Evolutionary conservation across 2,113 vertebrate species (phyloP), one percentile per base, ranked within the genome.

Genomic region (Equus quagga): DNA sequence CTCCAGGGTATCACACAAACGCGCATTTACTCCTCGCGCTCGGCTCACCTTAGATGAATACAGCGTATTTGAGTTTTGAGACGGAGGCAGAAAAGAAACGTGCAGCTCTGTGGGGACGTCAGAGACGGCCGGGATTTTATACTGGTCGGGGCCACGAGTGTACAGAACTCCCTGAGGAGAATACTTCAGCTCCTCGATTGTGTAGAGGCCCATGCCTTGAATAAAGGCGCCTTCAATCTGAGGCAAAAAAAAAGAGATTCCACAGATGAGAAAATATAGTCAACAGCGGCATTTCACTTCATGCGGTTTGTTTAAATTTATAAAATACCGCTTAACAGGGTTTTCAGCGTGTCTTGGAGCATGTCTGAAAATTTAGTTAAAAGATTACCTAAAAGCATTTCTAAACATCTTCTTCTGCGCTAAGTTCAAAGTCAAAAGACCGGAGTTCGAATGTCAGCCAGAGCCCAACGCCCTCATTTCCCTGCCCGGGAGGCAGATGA

Each of bases 211-310:
- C 98, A 99, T 87, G 67, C 99, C 99, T 97, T 99, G 99, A 91
- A 98, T 98, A 98, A 99, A 99, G 0, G 99, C 99, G 33, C 99
- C 99, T 98, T 99, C 99, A 89, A 99, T 98, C 99, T 99, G 97
- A 78, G 51, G 10, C 33, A 26, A 88, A 73, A 88, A 19, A 33
- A 8, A 13, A 46, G 33, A 60, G 49, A 73, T 76, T 58, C 19
- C 72, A 64, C 23, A 8, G 36, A 3, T 13, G 80, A 86, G 73
- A 92, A 60, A 81, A 79, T 23, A 89, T 2, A 58, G 44, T 69
- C 56, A 75, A 92, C 14, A 60, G 21, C 17, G 67, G 24, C 76
- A 92, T 69, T 76, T 75, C 46, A 36, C 18, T 33, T 91, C 81
- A 92, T 26, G 33, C 33, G 84, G 13, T n/a, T 84, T 60, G 31